Percentiles rank a stretch among this genome's conserved stretches.
Conservation (phyloP, 1,140 invertebrate species). For the Sesamia nonagrioides region DNA sequence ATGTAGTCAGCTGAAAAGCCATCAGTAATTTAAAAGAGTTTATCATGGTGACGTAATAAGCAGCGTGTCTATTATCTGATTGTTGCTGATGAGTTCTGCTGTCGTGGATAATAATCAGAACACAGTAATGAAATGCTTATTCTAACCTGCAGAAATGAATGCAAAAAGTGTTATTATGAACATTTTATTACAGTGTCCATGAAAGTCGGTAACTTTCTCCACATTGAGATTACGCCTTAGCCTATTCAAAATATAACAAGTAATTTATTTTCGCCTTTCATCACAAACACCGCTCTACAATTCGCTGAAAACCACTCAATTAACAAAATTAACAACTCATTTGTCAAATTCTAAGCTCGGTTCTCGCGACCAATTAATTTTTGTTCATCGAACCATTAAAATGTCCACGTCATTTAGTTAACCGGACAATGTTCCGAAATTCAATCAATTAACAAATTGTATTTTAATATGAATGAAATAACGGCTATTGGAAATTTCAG, state of each 20-base stretch:
- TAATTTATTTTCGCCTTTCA: not conserved
- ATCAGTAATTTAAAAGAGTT: no score
- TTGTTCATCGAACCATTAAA: constrained; percentile 25
- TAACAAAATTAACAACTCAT: constrained; percentile 27
- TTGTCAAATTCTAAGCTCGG: constrained; percentile 38
- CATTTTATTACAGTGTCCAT: no score
- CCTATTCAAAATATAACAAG: not conserved
- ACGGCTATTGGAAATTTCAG: constrained; percentile 9
- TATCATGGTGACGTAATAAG: no score
- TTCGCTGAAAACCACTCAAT: constrained; percentile 8
- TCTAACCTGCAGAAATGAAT: no score
- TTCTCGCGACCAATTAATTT: constrained; percentile 29
- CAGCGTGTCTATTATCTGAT: no score
- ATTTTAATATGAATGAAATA: constrained; percentile 4
- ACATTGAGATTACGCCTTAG: not conserved
- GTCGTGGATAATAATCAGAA: no score
- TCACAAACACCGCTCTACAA: not conserved
- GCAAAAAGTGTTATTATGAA: no score
- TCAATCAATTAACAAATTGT: constrained; percentile 30
- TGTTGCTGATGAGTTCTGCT: no score
- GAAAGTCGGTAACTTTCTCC: not conserved
- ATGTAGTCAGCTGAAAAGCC: no score
- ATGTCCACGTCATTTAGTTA: constrained; percentile 6
- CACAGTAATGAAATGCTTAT: no score
- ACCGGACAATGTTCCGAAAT: constrained; percentile 4